Evolutionary conservation across 35 echinoderm and acorn worm genomes (phyloP).

Genomic region (Apostichopus parvimensis): DNA sequence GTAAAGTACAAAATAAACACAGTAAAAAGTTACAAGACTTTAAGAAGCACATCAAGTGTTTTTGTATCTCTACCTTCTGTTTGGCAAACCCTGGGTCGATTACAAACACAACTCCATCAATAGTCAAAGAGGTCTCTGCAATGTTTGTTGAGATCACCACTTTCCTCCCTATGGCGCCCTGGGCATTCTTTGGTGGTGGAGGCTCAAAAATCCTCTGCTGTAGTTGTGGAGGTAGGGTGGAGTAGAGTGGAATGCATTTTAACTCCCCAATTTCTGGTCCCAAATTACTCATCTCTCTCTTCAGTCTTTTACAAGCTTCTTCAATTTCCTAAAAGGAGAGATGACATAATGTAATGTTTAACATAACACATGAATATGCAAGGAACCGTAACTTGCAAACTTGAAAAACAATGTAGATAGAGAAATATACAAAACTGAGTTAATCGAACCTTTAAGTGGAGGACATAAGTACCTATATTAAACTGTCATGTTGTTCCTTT

Average conservation of each 20-base stretch:
- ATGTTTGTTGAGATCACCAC: conserved; percentile 97
- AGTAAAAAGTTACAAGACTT: not conserved
- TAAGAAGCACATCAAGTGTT: not conserved
- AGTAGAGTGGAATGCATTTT: conserved; percentile 96
- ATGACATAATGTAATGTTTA: not conserved
- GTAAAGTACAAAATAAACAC: no score
- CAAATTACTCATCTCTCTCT: conserved; percentile 82
- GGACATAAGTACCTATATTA: no score
- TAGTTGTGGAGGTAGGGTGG: conserved; percentile 83
- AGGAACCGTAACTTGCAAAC: no score
- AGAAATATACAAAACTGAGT: not conserved
- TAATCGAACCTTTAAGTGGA: no score
- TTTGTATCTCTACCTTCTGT: conserved; percentile 80
- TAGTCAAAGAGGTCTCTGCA: conserved; percentile 94
- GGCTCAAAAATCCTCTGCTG: conserved; percentile 96
- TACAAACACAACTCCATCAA: conserved; percentile 98
- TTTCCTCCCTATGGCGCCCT: conserved; percentile 91
- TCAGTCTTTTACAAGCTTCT: conserved; percentile 93
- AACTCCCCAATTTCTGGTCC: conserved; percentile 86
- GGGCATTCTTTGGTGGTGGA: conserved; percentile 86
- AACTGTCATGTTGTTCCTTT: no score
- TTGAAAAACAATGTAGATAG: not conserved
- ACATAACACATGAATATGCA: no score
- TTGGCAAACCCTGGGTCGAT: conserved; percentile 98
- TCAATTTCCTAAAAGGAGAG: conserved; percentile 81